These are phyloP conservation scores for Mellivora capensis DNA, from an alignment of 2,113 vertebrate species.

Conservation along the genomic window DNA sequence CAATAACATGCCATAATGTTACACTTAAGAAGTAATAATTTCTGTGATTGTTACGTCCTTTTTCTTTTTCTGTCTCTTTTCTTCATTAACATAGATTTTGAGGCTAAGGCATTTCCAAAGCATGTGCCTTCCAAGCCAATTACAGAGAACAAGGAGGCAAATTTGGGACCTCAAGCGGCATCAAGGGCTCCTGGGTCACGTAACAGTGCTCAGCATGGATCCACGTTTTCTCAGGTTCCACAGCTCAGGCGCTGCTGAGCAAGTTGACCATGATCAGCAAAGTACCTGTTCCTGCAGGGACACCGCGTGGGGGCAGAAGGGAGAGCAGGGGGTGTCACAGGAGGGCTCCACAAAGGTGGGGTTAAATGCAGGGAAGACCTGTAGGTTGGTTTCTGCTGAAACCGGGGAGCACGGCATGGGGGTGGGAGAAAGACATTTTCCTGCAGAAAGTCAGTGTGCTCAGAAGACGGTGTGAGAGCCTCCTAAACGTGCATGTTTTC, in stretches of 20 bases:
- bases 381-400: background rate
- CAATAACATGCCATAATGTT: background rate
- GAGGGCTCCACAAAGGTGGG: background rate
- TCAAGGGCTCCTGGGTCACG: background rate
- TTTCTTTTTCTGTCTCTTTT: background rate
- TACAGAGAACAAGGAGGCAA: background rate
- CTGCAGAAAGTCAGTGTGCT: too few species aligned
- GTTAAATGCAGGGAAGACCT: too few species aligned
- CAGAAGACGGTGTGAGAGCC: background rate
- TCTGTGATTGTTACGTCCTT: background rate
- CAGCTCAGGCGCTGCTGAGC: background rate
- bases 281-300: background rate
- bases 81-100: background rate
- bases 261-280: background rate
- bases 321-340: background rate
- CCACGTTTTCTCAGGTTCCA: background rate
- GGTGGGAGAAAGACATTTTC: background rate
- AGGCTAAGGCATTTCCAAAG: background rate
- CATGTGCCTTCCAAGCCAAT: background rate
- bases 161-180: background rate
- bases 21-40: background rate
- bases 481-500: accelerated
- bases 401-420: accelerated
- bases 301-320: background rate
- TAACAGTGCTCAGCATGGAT: too few species aligned